Percentiles rank a stretch among this genome's conserved stretches.
These are phyloP conservation scores for zebrafish (Danio rerio) DNA, from an alignment of 2,113 vertebrate genomes.

Conservation along the genomic window GRCz12tu NC_133176.1:42357501-42358000, in stretches of 20 bases:
- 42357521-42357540: not conserved
- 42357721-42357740: slow-evolving; percentile 64
- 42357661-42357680: slow-evolving; percentile 6
- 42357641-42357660: not conserved
- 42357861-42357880: slow-evolving; percentile 54
- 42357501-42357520: not conserved
- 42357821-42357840: slow-evolving; percentile 67
- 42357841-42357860: slow-evolving; percentile 49
- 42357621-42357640: slow-evolving; percentile 13
- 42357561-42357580: not conserved
- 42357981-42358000: not conserved
- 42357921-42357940: not conserved
- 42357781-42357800: slow-evolving; percentile 68
- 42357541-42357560: not conserved
- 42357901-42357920: not conserved
- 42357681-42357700: slow-evolving; percentile 57
- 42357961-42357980: slow-evolving; percentile 43
- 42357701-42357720: slow-evolving; percentile 51
- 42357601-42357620: slow-evolving; percentile 6
- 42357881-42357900: slow-evolving; percentile 54
- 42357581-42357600: slow-evolving; percentile 32
- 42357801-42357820: slow-evolving; percentile 65
- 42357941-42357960: slow-evolving; percentile 51
- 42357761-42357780: slow-evolving; percentile 65
- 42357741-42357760: slow-evolving; percentile 67